Percentiles rank a stretch among this genome's conserved stretches.
These are phyloP conservation scores for Ennomos erosarius DNA, from an alignment of 2,888 invertebrate genomes.

Conservation along the genomic window DNA sequence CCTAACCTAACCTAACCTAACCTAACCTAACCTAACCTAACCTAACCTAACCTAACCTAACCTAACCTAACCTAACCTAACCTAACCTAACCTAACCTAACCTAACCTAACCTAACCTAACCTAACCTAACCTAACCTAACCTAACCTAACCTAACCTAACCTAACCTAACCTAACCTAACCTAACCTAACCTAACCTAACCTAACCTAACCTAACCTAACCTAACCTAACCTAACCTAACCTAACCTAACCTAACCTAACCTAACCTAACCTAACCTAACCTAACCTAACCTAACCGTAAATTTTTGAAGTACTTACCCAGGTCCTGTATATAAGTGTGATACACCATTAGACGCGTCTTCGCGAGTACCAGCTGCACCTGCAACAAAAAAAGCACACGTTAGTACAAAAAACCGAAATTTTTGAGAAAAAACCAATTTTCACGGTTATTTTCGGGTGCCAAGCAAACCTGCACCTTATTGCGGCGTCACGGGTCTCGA, in stretches of 20 bases:
- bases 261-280: conserved; percentile 1
- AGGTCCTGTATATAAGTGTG: too few relatives aligned
- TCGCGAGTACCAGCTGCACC: too few relatives aligned
- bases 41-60: neutral
- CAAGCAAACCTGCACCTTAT: too few relatives aligned
- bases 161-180: conserved; percentile 1
- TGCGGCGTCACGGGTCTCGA: too few relatives aligned
- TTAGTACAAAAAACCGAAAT: too few relatives aligned
- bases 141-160: neutral
- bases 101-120: neutral
- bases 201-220: conserved; percentile 1
- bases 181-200: conserved; percentile 1
- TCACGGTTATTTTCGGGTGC: too few relatives aligned
- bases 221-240: neutral
- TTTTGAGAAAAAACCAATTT: too few relatives aligned
- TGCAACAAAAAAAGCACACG: too few relatives aligned
- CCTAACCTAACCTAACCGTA: neutral
- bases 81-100: neutral
- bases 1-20: neutral
- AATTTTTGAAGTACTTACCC: too few relatives aligned
- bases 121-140: neutral
- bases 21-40: neutral
- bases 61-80: neutral
- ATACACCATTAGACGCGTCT: too few relatives aligned
- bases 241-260: neutral